A percentile compares a stretch with the other conserved stretches of the same genome.
phyloP scores from a whole-genome alignment of 2,113 vertebrate genomes.

The Nesoenas mayeri region DNA sequence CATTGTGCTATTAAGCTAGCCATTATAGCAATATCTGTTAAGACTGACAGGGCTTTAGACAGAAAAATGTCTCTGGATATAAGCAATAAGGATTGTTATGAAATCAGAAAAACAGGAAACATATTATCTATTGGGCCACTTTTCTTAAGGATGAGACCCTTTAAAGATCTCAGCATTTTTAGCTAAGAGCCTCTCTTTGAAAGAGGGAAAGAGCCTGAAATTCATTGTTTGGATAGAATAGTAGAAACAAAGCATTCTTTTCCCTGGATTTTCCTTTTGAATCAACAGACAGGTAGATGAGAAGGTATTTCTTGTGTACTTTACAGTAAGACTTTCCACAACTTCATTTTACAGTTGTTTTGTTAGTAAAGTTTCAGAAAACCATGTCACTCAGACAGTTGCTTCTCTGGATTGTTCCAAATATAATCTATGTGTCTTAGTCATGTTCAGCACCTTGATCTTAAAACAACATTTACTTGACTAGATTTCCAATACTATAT shows the following conservation, averaged over 20 bases:
- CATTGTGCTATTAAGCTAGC: background rate
- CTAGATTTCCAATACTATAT: background rate
- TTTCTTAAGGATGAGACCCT: background rate
- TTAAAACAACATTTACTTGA: background rate
- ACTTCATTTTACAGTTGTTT: background rate
- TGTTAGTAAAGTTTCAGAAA: background rate
- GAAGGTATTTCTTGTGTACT: background rate
- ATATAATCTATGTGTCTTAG: background rate
- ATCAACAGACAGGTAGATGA: background rate
- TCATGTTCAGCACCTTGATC: background rate
- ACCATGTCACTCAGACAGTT: background rate
- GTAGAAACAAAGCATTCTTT: background rate
- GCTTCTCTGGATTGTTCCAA: background rate
- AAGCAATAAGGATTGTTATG: background rate
- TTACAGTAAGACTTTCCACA: background rate
- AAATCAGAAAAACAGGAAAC: background rate
- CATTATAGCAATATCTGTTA: background rate
- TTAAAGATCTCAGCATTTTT: background rate
- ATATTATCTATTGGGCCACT: background rate
- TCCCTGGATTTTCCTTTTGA: background rate
- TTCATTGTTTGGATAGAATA: background rate
- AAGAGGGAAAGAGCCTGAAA: background rate
- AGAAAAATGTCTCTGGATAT: background rate
- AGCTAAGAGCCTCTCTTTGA: background rate
- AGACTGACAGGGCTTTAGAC: background rate